phyloP scores from a whole-genome alignment of 2,888 invertebrate genomes.

The Byasa hedistus region DNA sequence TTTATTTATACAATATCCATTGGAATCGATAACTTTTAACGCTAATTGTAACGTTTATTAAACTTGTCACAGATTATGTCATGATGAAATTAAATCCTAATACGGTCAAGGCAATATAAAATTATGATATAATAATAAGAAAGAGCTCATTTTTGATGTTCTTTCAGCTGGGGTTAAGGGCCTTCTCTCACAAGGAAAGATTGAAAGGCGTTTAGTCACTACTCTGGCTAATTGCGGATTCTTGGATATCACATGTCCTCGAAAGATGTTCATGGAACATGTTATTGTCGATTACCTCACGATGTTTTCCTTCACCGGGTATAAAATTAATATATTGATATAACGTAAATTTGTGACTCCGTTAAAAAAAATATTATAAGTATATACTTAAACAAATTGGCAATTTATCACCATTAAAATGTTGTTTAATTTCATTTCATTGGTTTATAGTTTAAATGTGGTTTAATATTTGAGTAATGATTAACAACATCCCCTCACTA shows the following conservation, averaged over 20 bases:
- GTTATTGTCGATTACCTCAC: too few relatives aligned
- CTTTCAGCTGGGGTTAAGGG: background rate
- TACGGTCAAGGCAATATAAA: too few relatives aligned
- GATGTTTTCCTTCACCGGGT: conserved; percentile 7
- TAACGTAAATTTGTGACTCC: conserved; percentile 52
- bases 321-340: conserved; percentile 31
- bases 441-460: background rate
- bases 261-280: too few relatives aligned
- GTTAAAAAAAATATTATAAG: conserved; percentile 51
- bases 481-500: too few relatives aligned
- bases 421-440: conserved; percentile 1
- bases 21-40: conserved; percentile 32
- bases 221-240: too few relatives aligned
- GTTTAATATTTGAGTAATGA: conserved; percentile 2
- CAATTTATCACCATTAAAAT: conserved; percentile 32
- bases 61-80: conserved; percentile 55
- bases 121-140: too few relatives aligned
- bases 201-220: too few relatives aligned
- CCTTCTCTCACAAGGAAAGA: too few relatives aligned
- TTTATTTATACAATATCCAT: conserved; percentile 47
- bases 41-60: conserved; percentile 33
- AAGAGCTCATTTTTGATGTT: too few relatives aligned
- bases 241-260: too few relatives aligned
- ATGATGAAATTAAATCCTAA: conserved; percentile 47
- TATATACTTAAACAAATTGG: conserved; percentile 43